These are phyloP conservation scores for Blera fallax DNA, from an alignment of 2,888 invertebrate genomes.

Conservation along the genomic window DNA sequence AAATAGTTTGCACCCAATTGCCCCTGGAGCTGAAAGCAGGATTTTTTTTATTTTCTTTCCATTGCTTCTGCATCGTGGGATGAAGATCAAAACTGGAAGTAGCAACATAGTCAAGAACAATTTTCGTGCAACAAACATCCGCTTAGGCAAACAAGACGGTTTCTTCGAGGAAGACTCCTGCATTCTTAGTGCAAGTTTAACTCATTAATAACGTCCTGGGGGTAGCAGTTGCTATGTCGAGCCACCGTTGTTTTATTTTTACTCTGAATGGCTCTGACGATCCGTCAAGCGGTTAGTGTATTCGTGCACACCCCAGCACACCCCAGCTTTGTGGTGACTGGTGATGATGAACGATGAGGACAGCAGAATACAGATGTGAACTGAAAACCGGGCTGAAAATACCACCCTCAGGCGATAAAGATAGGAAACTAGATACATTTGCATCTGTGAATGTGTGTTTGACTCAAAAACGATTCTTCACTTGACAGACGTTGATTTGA, in stretches of 20 bases:
- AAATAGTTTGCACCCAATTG: constrained; percentile 64
- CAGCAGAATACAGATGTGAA: constrained; percentile 25
- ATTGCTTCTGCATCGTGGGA: neutral
- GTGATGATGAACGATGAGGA: constrained; percentile 55
- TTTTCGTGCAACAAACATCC: constrained; percentile 45
- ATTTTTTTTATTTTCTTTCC: neutral
- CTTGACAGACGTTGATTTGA: constrained; percentile 40
- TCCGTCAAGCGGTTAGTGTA: constrained; percentile 56
- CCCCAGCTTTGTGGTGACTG: neutral
- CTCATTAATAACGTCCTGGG: constrained; percentile 63
- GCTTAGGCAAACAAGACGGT: constrained; percentile 37
- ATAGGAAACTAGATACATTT: constrained; percentile 26
- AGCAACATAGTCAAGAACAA: neutral
- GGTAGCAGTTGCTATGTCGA: constrained; percentile 18
- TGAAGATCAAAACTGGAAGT: neutral
- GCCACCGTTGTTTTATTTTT: neutral
- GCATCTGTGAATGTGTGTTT: constrained; percentile 20
- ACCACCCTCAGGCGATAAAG: constrained; percentile 47
- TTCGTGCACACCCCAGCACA: neutral
- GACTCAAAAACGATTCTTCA: constrained; percentile 1
- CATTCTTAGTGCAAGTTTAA: constrained; percentile 43
- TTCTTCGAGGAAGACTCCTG: constrained; percentile 22
- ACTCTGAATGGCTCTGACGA: constrained; percentile 1
- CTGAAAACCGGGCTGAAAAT: constrained; percentile 43
- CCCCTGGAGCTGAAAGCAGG: constrained; percentile 9